These are phyloP conservation scores for Adineta ricciae DNA, from an alignment of 2,888 invertebrate species.

Conservation along the genomic window DNA sequence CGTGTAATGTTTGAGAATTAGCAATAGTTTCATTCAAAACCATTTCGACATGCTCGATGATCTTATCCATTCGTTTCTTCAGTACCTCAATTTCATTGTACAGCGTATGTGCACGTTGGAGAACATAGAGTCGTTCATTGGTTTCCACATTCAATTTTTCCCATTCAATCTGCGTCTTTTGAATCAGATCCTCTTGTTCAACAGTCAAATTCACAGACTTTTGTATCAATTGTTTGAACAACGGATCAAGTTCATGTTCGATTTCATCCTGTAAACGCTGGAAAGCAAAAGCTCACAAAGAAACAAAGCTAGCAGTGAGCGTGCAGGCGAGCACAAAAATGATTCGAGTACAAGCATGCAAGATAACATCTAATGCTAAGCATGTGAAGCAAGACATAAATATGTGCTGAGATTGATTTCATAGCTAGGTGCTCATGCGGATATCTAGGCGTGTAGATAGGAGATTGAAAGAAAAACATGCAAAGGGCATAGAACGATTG, in stretches of 20 bases:
- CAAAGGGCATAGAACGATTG: background rate
- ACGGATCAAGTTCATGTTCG: constrained; percentile 7
- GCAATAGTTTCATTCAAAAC: background rate
- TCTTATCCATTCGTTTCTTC: background rate
- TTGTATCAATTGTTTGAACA: background rate
- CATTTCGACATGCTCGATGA: background rate
- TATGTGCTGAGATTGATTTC: background rate
- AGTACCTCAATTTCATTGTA: background rate
- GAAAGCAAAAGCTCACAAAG: constrained; percentile 19
- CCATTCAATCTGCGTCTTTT: background rate
- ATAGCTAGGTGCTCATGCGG: background rate
- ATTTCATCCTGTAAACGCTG: constrained; percentile 14
- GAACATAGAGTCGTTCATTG: background rate
- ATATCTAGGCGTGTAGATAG: background rate
- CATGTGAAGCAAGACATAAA: background rate
- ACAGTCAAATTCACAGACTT: background rate
- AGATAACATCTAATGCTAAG: background rate
- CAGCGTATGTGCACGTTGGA: background rate
- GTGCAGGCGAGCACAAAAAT: background rate
- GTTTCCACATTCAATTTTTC: constrained; percentile 4
- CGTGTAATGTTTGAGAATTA: background rate
- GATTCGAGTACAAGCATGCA: background rate
- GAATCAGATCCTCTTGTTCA: background rate
- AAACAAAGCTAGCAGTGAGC: background rate
- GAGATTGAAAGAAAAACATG: background rate